Conservation (phyloP, 2,888 invertebrate genomes). For the Monopis laevigella region DNA sequence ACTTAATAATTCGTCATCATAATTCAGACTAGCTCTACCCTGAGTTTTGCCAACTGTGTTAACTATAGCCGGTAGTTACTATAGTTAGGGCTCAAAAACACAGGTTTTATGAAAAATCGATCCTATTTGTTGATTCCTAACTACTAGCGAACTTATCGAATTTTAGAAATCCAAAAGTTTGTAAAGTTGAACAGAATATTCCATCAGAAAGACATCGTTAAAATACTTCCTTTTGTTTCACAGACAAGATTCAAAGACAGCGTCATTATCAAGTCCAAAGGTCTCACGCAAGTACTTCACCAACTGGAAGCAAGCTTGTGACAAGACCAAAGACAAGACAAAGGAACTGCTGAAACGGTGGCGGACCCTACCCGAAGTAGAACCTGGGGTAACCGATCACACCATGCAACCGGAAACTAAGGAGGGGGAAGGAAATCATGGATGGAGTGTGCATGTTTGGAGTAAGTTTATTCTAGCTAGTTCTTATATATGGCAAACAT, state of each 20-base stretch:
- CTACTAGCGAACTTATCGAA: no score
- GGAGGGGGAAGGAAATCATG: constrained; percentile 59
- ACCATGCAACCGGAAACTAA: constrained; percentile 43
- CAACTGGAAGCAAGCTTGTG: constrained; percentile 80
- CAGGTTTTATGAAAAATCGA: no score
- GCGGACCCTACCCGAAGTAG: constrained; percentile 72
- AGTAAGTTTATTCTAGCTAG: no score
- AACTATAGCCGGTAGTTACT: no score
- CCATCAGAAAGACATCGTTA: no score
- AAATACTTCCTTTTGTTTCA: constrained; percentile 4
- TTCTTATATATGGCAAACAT: not conserved
- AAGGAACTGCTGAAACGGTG: constrained; percentile 77
- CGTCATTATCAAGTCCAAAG: constrained; percentile 56
- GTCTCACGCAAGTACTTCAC: constrained; percentile 77
- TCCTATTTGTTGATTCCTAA: no score
- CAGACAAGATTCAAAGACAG: constrained; percentile 55
- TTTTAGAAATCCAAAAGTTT: no score
- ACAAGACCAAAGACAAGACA: constrained; percentile 78
- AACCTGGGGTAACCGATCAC: constrained; percentile 35
- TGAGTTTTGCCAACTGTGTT: no score
- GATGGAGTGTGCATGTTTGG: constrained; percentile 84
- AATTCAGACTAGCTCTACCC: no score
- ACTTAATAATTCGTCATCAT: no score
- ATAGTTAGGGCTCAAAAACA: no score
- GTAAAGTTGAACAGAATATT: no score